Evolutionary conservation across 30 jellyfish, hydroid and myxozoan genomes (phyloP).

Genomic region (Pseudorhiza aurosa): DNA sequence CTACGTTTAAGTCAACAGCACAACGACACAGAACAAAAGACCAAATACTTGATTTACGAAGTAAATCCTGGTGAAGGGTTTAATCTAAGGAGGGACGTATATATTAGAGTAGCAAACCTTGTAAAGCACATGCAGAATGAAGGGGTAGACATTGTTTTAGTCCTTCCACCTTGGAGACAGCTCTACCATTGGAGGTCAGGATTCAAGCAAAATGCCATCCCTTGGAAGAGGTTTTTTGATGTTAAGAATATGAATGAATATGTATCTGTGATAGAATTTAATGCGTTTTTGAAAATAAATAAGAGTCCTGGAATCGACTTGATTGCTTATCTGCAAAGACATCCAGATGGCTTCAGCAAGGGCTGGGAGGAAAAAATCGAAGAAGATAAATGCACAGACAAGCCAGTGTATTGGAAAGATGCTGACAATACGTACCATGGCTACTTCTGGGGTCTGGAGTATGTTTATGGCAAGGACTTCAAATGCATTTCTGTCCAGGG

Average conservation of each 20-base stretch:
- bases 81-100: slow-evolving; percentile 93
- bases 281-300: slow-evolving; percentile 40
- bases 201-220: slow-evolving; percentile 66
- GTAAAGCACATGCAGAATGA: slow-evolving; percentile 65
- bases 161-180: slow-evolving; percentile 96
- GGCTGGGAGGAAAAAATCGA: slow-evolving; percentile 94
- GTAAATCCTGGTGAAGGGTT: slow-evolving; percentile 98
- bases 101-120: slow-evolving; percentile 87
- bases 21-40: background rate
- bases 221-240: slow-evolving; percentile 91
- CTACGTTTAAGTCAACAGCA: slow-evolving; percentile 1
- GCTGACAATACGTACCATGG: slow-evolving; percentile 70
- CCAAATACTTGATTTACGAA: slow-evolving; percentile 80
- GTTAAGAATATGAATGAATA: slow-evolving; percentile 68
- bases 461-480: slow-evolving; percentile 76
- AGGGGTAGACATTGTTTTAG: slow-evolving; percentile 86
- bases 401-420: slow-evolving; percentile 66
- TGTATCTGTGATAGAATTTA: slow-evolving; percentile 89
- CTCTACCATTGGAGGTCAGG: slow-evolving; percentile 91
- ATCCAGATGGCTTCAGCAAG: slow-evolving; percentile 83
- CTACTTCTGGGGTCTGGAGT: slow-evolving; percentile 83
- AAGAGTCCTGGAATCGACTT: slow-evolving; percentile 80
- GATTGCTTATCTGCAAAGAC: slow-evolving; percentile 89
- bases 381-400: slow-evolving; percentile 68
- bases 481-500: slow-evolving; percentile 95